These are phyloP conservation scores for Lithosia quadra DNA, from an alignment of 2,888 invertebrate species.

Conservation along the genomic window DNA sequence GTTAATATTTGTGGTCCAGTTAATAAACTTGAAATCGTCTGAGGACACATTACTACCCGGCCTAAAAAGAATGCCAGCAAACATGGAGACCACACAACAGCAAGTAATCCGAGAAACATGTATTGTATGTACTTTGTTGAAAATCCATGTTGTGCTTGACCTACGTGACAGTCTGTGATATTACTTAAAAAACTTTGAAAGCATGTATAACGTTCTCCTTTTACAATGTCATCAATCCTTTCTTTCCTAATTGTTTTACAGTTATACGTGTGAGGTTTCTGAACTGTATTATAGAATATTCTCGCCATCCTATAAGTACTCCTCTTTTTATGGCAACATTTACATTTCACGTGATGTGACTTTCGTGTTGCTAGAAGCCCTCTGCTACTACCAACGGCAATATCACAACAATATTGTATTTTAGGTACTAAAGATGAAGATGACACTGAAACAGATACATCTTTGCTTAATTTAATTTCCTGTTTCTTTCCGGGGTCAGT, in stretches of 20 bases:
- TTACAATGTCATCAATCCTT: not conserved
- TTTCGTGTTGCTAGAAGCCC: not conserved
- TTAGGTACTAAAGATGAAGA: constrained; percentile 28
- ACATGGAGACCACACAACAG: constrained; percentile 66
- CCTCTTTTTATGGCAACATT: constrained; percentile 9
- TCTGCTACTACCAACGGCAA: constrained; percentile 24
- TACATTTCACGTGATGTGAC: constrained; percentile 1
- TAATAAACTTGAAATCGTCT: constrained; percentile 39
- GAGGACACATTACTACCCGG: constrained; percentile 60
- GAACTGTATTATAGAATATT: not conserved
- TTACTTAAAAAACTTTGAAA: constrained; percentile 11
- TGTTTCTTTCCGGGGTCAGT: not conserved
- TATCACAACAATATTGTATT: constrained; percentile 25
- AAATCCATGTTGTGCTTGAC: constrained; percentile 6
- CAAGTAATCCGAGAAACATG: constrained; percentile 50
- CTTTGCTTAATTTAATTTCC: constrained; percentile 13
- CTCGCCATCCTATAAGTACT: not conserved
- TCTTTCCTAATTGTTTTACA: not conserved
- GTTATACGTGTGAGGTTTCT: not conserved
- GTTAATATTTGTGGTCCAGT: constrained; percentile 3
- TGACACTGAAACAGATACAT: constrained; percentile 35
- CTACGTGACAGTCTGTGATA: constrained; percentile 10
- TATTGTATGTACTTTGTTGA: constrained; percentile 43
- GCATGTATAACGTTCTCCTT: constrained; percentile 7
- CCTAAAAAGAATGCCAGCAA: constrained; percentile 53